Conservation (phyloP, 2,888 invertebrate genomes). For the Auanema freiburgensis region DNA sequence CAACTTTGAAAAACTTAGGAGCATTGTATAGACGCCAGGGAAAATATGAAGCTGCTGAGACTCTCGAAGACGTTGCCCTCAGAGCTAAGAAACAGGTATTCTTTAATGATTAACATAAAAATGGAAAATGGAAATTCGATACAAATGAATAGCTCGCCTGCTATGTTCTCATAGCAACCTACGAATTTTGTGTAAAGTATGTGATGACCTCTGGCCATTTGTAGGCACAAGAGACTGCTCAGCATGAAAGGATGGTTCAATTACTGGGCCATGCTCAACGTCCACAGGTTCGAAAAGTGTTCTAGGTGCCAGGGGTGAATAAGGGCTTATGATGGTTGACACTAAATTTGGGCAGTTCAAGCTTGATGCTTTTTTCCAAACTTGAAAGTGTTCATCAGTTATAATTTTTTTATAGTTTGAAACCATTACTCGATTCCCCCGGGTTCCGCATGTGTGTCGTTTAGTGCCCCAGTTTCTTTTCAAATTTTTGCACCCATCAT, state of each 20-base stretch:
- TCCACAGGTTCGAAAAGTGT: constrained; percentile 2
- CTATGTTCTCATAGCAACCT: background rate
- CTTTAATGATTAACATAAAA: constrained; percentile 15
- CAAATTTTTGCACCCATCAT: too few species aligned
- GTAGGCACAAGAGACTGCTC: constrained; percentile 15
- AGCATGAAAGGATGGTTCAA: constrained; percentile 16
- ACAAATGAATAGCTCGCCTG: background rate
- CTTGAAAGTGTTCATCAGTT: too few species aligned
- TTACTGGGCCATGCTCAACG: constrained; percentile 9
- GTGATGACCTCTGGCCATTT: background rate
- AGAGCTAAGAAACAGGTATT: constrained; percentile 89
- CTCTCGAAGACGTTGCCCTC: constrained; percentile 94
- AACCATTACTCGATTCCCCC: too few species aligned
- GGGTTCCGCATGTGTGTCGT: too few species aligned
- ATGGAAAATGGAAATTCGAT: background rate
- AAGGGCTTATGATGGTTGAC: too few species aligned
- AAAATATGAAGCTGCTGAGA: constrained; percentile 98
- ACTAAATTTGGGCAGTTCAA: too few species aligned
- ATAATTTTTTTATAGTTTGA: too few species aligned
- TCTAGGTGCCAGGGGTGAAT: too few species aligned
- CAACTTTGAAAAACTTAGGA: constrained; percentile 95
- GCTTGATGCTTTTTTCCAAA: too few species aligned
- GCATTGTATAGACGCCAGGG: constrained; percentile 97
- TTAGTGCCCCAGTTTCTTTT: too few species aligned
- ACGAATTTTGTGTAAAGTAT: background rate